These are phyloP conservation scores for Apodemia duryi DNA, from an alignment of 2,888 invertebrate genomes.

Conservation along the genomic window DNA sequence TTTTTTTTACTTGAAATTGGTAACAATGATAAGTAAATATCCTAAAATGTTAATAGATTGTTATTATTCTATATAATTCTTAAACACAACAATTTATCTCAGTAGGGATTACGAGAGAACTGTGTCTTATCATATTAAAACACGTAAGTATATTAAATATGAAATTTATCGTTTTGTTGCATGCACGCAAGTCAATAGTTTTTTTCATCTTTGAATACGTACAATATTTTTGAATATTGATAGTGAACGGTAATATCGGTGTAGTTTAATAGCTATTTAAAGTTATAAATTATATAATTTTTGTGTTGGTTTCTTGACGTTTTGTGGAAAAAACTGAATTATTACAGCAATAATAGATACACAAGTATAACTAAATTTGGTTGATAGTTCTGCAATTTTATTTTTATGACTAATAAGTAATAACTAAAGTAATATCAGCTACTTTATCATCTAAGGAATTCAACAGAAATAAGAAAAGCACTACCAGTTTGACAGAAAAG, in stretches of 20 bases:
- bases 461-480: too few relatives aligned
- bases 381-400: too few relatives aligned
- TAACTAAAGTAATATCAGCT: too few relatives aligned
- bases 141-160: slow-evolving; percentile 34
- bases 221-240: slow-evolving; percentile 24
- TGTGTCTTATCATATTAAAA: slow-evolving; percentile 22
- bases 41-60: background rate
- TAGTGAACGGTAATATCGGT: background rate
- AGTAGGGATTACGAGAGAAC: slow-evolving; percentile 1
- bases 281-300: background rate
- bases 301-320: background rate
- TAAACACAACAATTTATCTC: slow-evolving; percentile 1
- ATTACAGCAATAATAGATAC: too few relatives aligned
- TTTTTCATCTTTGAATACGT: slow-evolving; percentile 31
- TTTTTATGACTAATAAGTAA: too few relatives aligned
- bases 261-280: too few relatives aligned
- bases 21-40: too few relatives aligned
- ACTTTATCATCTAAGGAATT: too few relatives aligned
- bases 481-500: too few relatives aligned
- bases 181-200: slow-evolving; percentile 29
- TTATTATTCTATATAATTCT: background rate
- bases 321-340: too few relatives aligned
- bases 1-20: too few relatives aligned
- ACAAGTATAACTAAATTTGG: too few relatives aligned
- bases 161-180: slow-evolving; percentile 30